These are phyloP conservation scores for Apocrypta bakeri DNA, from an alignment of 1,140 invertebrate genomes.

Conservation along the genomic window DNA sequence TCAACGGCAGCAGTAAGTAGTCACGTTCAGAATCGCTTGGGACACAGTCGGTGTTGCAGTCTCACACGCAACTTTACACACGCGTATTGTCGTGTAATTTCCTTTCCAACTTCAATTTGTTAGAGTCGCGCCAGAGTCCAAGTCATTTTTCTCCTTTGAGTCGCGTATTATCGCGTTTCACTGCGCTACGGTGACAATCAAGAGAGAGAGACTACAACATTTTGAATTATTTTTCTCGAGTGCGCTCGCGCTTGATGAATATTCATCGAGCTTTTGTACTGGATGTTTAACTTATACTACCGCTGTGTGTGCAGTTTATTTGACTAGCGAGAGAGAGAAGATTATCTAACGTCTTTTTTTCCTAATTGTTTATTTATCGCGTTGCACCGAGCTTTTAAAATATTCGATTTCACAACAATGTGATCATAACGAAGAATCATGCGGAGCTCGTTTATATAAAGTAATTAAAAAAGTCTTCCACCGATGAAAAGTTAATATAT, in stretches of 20 bases:
- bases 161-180: conserved; percentile 18
- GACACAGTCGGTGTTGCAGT: neutral
- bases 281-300: neutral
- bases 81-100: conserved; percentile 4
- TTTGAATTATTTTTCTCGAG: conserved; percentile 5
- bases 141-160: conserved; percentile 6
- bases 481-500: neutral
- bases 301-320: neutral
- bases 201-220: neutral
- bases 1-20: neutral
- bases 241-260: conserved; percentile 11
- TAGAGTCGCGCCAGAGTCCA: neutral
- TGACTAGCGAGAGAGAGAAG: too few species aligned
- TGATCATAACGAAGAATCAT: too few species aligned
- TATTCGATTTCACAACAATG: too few species aligned
- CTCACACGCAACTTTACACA: neutral
- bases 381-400: too few species aligned
- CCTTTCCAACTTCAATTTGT: conserved; percentile 27
- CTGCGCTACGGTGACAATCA: neutral
- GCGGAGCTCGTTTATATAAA: too few species aligned
- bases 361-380: too few species aligned
- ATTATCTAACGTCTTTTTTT: too few species aligned
- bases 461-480: too few species aligned
- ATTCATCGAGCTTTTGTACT: neutral
- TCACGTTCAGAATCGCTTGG: conserved; percentile 29